A percentile compares a stretch with the other conserved stretches of the same genome.
These are phyloP conservation scores for Apodemia zela DNA, from an alignment of 2,888 invertebrate genomes.

Conservation along the genomic window DNA sequence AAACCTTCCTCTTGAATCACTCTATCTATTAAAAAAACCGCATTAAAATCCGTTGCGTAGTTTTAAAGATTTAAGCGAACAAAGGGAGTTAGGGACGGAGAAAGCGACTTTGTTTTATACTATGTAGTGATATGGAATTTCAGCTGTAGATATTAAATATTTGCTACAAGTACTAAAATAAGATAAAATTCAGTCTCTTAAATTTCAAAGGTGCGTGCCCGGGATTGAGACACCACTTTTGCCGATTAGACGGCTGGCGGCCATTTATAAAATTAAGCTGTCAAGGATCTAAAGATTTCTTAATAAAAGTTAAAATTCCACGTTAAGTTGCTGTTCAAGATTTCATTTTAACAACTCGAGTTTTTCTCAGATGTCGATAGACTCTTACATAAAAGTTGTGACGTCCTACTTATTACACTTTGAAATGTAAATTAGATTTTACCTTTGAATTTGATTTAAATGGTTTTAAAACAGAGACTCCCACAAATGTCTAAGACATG, in stretches of 20 bases:
- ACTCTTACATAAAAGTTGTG: not conserved
- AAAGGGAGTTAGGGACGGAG: too few species aligned
- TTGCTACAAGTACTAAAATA: not conserved
- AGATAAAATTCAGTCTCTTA: not conserved
- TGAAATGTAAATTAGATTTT: not conserved
- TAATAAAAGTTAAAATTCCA: constrained; percentile 3
- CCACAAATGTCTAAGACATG: too few species aligned
- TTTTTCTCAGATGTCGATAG: constrained; percentile 13
- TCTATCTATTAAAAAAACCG: too few species aligned
- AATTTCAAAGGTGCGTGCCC: not conserved
- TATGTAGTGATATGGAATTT: too few species aligned
- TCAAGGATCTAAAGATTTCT: constrained; percentile 11
- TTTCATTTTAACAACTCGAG: constrained; percentile 12
- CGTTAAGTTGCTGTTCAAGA: not conserved
- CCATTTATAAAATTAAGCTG: constrained; percentile 11
- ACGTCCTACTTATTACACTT: not conserved
- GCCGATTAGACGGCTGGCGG: not conserved
- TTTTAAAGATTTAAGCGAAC: too few species aligned
- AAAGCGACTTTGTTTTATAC: too few species aligned
- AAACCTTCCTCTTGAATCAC: too few species aligned
- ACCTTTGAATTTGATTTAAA: not conserved
- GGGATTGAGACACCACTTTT: constrained; percentile 5
- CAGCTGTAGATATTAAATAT: not conserved
- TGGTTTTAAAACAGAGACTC: too few species aligned
- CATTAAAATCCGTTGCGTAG: too few species aligned